Percentiles rank a stretch among this genome's conserved stretches.
phyloP scores from a whole-genome alignment of 2,113 vertebrate genomes.

The Hydrolagus affinis region DNA sequence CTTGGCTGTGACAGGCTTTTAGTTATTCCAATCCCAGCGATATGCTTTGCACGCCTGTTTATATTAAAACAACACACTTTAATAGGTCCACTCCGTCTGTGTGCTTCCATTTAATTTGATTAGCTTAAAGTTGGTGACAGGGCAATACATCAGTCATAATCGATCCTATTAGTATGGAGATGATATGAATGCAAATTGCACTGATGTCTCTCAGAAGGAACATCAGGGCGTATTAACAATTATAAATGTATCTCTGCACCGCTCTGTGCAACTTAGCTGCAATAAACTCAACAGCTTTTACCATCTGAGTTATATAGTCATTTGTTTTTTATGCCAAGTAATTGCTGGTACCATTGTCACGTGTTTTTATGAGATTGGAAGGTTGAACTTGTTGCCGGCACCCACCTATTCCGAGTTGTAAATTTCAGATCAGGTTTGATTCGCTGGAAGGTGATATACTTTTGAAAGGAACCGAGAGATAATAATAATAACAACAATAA shows the following conservation, averaged over 20 bases:
- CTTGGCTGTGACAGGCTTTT: constrained; percentile 31
- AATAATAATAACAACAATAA: too few species aligned
- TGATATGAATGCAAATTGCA: constrained; percentile 64
- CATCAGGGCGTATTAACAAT: constrained; percentile 51
- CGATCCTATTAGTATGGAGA: constrained; percentile 71
- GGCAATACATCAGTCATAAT: constrained; percentile 65
- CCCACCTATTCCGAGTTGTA: background rate
- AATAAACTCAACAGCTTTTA: constrained; percentile 41
- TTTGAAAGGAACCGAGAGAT: background rate
- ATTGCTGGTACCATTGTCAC: background rate
- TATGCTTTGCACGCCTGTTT: constrained; percentile 28
- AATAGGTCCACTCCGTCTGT: constrained; percentile 35
- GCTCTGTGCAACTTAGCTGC: constrained; percentile 43
- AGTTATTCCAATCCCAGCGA: constrained; percentile 31
- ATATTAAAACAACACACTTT: constrained; percentile 32
- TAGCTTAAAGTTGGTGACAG: constrained; percentile 55
- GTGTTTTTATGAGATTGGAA: background rate
- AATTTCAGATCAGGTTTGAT: background rate
- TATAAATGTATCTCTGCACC: constrained; percentile 45
- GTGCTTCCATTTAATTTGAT: constrained; percentile 61
- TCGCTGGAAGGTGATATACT: background rate
- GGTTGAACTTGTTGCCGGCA: too few species aligned
- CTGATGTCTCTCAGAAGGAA: constrained; percentile 55
- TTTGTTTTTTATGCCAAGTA: background rate
- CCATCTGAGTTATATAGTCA: background rate